Base-by-base conservation (phyloP, 1,140 invertebrate genomes). In the Diprion similis region DNA sequence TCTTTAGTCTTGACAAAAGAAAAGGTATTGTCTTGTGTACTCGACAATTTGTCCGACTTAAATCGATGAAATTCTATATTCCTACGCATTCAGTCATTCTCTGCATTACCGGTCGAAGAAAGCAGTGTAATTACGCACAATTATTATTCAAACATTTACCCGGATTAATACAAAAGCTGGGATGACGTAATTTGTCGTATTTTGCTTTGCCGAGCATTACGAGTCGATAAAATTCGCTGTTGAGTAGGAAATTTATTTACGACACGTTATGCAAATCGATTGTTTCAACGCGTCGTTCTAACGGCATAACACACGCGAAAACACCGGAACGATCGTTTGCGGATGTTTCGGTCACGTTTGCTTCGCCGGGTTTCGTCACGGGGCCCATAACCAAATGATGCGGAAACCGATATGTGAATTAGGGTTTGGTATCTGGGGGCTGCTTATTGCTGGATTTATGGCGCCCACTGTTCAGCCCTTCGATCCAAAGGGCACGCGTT, bases 401-500 rank as follows among this genome's bases (percentile, higher is more conserved):
- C n/a, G 51, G 51, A 59, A 59, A 59, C 51, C 51, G 51, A 59
- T 59, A 59, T 59, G 51, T 59, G 51, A 59, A 59, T 59, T 59
- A 59, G 51, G 51, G 11, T 59, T 59, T 8, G 51, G 51, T 59
- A 59, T 73, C 66, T 37, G 68, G 71, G 75, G 66, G 72, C 70
- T 67, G 64, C 71, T 73, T 71, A 73, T 70, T 73, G 37, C 65
- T 45, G 66, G 72, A 76, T 76, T 76, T 76, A 76, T 76, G 47
- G 68, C 51, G 11, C 71, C 51, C 71, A 70, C 71, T 72, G 71
- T 76, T 76, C 75, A 76, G n/a, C 11, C 78, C 70, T 75, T 82
- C 75, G 80, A 82, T 83, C 77, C 82, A 76, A 78, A 77, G 80
- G 73, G 76, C 73, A 75, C 73, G 73, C 73, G 75, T 65, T 46